Base-by-base conservation (phyloP, 2,888 invertebrate species). In the Cephus pulcher region DNA sequence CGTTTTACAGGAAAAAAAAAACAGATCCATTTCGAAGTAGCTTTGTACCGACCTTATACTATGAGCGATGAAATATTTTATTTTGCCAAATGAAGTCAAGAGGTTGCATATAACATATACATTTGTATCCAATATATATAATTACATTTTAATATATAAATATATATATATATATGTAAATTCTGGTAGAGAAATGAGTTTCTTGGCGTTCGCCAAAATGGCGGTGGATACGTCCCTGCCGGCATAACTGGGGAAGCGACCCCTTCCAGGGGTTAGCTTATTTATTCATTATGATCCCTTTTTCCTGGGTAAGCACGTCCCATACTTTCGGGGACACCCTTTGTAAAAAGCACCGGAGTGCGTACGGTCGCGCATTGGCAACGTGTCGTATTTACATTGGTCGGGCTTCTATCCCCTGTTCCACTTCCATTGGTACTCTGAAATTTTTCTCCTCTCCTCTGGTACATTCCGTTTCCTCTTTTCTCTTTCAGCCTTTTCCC, bases 241-340 rank as follows among this genome's bases (percentile, higher is more conserved):
- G 23, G 40, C 23, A 56, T 56, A 56, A 56, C 23, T 56, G 56
- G 56, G 56, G 23, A 56, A 56, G 56, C 56, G 77, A 77, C 82
- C 83, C 76, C 76, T 79, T 75, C 81, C 80, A 77, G 84, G 84
- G 84, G 81, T 83, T 81, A 87, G 87, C 90, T 90, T 90, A 90
- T 90, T 90, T 90, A 90, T 90, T 90, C 90, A 90, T 90, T 90
- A 37, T 89, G 89, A 87, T 89, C 88, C 90, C 89, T 89, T 90
- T 89, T 90, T 89, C 88, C 12, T n/a, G 84, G 87, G 86, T 84
- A 89, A 56, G 84, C 86, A 86, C 87, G 87, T 80, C 83, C 71
- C 85, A 86, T 86, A 88, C 88, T 90, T 90, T 90, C 86, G 86
- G 87, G 84, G 56, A 86, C 88, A 89, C 88, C 89, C 90, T 90